Conservation (phyloP, 2,113 vertebrate genomes). For the Amblyopsis rosae region DNA sequence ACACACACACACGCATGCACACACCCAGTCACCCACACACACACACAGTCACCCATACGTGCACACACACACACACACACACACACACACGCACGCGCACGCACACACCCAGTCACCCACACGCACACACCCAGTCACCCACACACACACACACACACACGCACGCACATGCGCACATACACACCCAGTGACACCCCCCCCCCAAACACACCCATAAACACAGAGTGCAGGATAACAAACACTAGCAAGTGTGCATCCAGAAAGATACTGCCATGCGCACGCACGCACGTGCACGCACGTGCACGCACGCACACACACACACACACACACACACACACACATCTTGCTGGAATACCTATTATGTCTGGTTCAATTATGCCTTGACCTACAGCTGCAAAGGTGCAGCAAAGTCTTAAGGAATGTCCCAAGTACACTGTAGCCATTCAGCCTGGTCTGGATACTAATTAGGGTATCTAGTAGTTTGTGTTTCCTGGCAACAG, state of each 20-base stretch:
- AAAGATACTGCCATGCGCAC: not conserved
- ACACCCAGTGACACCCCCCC: not conserved
- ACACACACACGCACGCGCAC: no score
- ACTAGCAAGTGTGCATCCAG: not conserved
- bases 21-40: no score
- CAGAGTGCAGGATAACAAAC: no score
- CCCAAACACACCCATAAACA: not conserved
- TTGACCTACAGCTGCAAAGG: constrained; percentile 7
- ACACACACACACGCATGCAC: not conserved
- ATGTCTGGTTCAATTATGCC: constrained; percentile 1
- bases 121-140: not conserved
- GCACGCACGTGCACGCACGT: no score
- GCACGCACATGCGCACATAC: not conserved
- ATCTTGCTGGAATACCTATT: not conserved
- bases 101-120: no score
- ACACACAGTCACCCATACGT: no score
- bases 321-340: not conserved
- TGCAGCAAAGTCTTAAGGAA: constrained; percentile 1
- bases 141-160: not conserved
- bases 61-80: no score
- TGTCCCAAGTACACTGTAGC: not conserved
- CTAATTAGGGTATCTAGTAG: no score
- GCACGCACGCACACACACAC: no score
- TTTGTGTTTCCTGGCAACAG: no score
- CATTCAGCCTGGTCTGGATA: no score